A percentile compares a stretch with the other conserved stretches of the same genome.
Conservation (phyloP, 2,797 vertebrate genomes). For the Spinus olivaceus region DNA sequence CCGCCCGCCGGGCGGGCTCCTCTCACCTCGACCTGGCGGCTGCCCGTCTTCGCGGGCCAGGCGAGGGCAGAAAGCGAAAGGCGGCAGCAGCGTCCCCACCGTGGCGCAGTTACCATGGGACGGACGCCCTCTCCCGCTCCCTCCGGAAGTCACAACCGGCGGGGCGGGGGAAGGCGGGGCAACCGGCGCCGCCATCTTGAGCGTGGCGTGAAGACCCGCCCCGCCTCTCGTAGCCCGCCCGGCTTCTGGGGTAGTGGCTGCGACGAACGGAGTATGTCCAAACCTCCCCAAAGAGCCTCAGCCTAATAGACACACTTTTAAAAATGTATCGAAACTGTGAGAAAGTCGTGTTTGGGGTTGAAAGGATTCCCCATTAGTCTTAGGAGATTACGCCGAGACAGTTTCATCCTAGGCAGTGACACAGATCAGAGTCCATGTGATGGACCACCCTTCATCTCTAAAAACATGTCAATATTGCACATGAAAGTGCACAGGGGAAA, state of each 20-base stretch:
- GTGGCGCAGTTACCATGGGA: slow-evolving; percentile 66
- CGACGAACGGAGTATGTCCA: accelerated
- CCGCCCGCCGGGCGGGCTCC: not conserved
- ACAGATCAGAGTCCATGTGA: accelerated
- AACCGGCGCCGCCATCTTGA: slow-evolving; percentile 1
- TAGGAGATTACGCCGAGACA: accelerated
- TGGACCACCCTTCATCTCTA: accelerated
- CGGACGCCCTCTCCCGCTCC: slow-evolving; percentile 21
- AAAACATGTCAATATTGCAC: not conserved
- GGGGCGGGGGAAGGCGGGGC: not conserved
- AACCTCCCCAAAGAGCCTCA: accelerated
- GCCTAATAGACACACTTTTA: accelerated
- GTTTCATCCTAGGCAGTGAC: not conserved
- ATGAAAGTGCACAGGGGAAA: not conserved
- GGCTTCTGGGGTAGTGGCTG: accelerated
- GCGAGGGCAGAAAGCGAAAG: not conserved
- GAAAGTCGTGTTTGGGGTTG: accelerated
- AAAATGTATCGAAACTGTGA: not conserved
- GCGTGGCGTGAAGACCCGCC: not conserved
- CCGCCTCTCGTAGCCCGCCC: not conserved
- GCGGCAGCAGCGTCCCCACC: slow-evolving; percentile 20
- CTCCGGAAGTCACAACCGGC: slow-evolving; percentile 50
- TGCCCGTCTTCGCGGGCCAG: not conserved
- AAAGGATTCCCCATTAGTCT: accelerated
- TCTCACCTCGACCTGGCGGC: not conserved